Base-by-base conservation (phyloP, 2,113 vertebrate genomes). In the Clarias gariepinus region DNA sequence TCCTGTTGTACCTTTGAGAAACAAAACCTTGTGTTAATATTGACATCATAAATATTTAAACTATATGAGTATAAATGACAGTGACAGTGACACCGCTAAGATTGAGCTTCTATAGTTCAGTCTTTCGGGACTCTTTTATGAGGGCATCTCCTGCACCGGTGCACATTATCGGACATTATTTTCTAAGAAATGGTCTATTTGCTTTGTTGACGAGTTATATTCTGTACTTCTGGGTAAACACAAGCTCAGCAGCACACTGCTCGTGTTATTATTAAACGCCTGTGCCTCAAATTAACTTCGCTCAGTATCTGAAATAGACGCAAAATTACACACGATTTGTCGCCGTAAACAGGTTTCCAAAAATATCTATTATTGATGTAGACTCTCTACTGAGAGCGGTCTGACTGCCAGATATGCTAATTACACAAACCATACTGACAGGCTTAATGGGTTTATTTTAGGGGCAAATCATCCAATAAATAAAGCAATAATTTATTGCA, bases 301-400 rank as follows among this genome's bases (percentile, higher is more conserved):
- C 64, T 25, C 18, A 3, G 58, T 78, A 23, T 64, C 74, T 55
- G 60, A 30, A 77, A 66, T 61, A 52, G 73, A 68, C 21, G 25
- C 36, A 16, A 30, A 77, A 79, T 79, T 77, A n/a, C 4, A 1
- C 36, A 25, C n/a, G 30, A 53, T 68, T 68, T 79, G 60, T 85
- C 74, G 79, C 33, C 11, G 15, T 64, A 68, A 68, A 57, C 68
- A 79, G 47, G 21, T 55, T 85, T 64, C 63, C 47, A 57, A n/a
- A 79, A 85, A 85, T 53, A 85, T 60, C 84, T 55, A 53, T 64
- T 79, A 28, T 4, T 76, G 60, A 78, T 68, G 74, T 55, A n/a
- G 73, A 52, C 73, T 79, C 4, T 7, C 84, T 16, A 66, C 19
- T 25, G 84, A 68, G 84, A 55, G 19, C 28, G 12, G 61, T 18